These are phyloP conservation scores for Temnothorax ravouxi DNA, from an alignment of 2,888 invertebrate genomes.

Conservation along the genomic window DNA sequence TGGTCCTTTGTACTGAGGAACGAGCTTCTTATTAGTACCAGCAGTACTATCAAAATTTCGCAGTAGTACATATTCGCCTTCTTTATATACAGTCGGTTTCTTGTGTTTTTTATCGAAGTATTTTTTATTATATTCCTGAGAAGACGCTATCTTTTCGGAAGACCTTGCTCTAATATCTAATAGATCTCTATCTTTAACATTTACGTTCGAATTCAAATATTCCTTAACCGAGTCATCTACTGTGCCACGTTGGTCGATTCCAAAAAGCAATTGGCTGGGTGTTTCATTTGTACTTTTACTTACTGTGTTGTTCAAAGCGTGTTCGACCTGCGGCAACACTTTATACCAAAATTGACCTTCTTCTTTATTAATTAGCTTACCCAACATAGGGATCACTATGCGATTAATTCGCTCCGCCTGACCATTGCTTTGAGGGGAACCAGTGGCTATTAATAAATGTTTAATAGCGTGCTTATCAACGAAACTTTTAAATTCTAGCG, in stretches of 20 bases:
- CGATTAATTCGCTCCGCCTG: slow-evolving; percentile 71
- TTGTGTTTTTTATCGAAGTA: not conserved
- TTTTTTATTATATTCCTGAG: not conserved
- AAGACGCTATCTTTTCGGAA: too few relatives aligned
- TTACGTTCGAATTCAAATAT: slow-evolving; percentile 33
- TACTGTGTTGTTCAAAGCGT: slow-evolving; percentile 55
- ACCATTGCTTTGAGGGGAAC: slow-evolving; percentile 72
- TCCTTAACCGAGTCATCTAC: slow-evolving; percentile 60
- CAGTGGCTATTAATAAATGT: slow-evolving; percentile 70
- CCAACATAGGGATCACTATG: slow-evolving; percentile 62
- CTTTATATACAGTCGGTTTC: not conserved
- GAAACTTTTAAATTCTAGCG: slow-evolving; percentile 66
- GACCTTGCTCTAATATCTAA: not conserved
- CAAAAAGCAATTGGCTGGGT: slow-evolving; percentile 76
- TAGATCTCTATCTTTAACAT: too few relatives aligned
- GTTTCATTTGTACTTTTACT: slow-evolving; percentile 73
- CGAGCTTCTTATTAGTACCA: not conserved
- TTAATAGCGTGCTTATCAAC: slow-evolving; percentile 47
- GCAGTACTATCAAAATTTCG: not conserved
- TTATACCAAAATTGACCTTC: slow-evolving; percentile 64
- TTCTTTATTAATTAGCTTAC: slow-evolving; percentile 56
- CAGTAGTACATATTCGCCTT: not conserved
- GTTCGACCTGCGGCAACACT: slow-evolving; percentile 64
- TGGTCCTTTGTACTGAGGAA: not conserved
- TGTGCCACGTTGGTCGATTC: slow-evolving; percentile 73